Evolutionary conservation across 2,797 vertebrate species (phyloP).

Genomic region (Chelon auratus): DNA sequence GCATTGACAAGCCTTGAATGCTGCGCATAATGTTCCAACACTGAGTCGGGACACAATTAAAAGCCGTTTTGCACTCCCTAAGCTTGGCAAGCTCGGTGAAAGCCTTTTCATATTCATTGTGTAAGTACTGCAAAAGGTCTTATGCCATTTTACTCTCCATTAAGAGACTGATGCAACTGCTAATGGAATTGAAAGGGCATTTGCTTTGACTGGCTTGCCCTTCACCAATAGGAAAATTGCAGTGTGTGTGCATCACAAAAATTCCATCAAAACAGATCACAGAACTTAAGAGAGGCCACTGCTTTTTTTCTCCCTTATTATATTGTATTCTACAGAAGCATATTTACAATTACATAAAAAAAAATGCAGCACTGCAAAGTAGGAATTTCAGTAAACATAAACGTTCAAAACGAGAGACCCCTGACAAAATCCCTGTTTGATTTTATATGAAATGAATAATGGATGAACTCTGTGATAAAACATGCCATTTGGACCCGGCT

Average conservation of each 20-base stretch:
- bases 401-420: slow-evolving; percentile 2
- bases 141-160: slow-evolving; percentile 81
- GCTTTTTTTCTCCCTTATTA: slow-evolving; percentile 8
- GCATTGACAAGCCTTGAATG: slow-evolving; percentile 59
- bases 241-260: slow-evolving; percentile 62
- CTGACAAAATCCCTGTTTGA: slow-evolving; percentile 15
- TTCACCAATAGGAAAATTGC: slow-evolving; percentile 75
- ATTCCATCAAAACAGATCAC: slow-evolving; percentile 67
- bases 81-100: slow-evolving; percentile 72
- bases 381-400: slow-evolving; percentile 10
- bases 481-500: slow-evolving; percentile 46
- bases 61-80: slow-evolving; percentile 79
- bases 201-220: slow-evolving; percentile 75
- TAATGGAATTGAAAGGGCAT: slow-evolving; percentile 82
- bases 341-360: slow-evolving; percentile 1
- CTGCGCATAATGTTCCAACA: slow-evolving; percentile 63
- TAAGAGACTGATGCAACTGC: slow-evolving; percentile 81
- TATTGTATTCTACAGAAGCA: not conserved
- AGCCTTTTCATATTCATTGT: slow-evolving; percentile 82
- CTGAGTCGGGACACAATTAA: slow-evolving; percentile 76
- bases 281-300: slow-evolving; percentile 21
- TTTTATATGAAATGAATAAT: slow-evolving; percentile 65
- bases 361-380: not conserved
- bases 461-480: slow-evolving; percentile 49
- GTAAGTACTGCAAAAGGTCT: slow-evolving; percentile 80